Conservation (phyloP, 1,140 invertebrate species). For the Sarcophaga peregrina region DNA sequence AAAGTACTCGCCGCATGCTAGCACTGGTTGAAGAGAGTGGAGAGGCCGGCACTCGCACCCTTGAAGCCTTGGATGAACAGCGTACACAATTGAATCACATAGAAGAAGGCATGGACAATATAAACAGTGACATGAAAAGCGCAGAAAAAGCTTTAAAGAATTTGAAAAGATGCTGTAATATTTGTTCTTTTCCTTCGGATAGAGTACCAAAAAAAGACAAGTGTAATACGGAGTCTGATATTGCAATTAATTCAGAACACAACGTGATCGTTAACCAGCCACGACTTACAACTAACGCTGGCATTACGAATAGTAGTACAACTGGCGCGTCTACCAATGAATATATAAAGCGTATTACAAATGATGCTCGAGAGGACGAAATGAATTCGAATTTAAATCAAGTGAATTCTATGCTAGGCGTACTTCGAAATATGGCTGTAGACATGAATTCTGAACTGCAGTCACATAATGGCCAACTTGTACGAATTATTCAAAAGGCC, state of each 20-base stretch:
- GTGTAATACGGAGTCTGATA: conserved; percentile 97
- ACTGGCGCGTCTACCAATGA: conserved; percentile 74
- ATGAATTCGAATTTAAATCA: conserved; percentile 94
- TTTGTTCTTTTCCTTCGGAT: conserved; percentile 97
- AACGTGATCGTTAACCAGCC: conserved; percentile 98
- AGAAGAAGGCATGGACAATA: conserved; percentile 99
- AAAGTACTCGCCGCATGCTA: conserved; percentile 96
- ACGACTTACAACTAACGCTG: conserved; percentile 93
- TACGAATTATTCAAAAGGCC: conserved; percentile 96
- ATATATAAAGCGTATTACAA: conserved; percentile 92
- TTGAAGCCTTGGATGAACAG: conserved; percentile 94
- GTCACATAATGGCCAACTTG: conserved; percentile 96
- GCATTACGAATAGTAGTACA: conserved; percentile 76
- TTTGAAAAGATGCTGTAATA: conserved; percentile 99
- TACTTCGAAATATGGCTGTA: conserved; percentile 98
- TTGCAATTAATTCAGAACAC: conserved; percentile 87
- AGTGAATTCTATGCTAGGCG: conserved; percentile 96
- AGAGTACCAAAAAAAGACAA: conserved; percentile 87
- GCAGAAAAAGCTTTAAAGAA: conserved; percentile 99
- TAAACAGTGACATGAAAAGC: conserved; percentile 98
- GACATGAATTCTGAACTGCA: conserved; percentile 98
- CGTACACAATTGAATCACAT: conserved; percentile 98
- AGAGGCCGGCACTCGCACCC: conserved; percentile 97
- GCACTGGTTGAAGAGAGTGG: conserved; percentile 94
- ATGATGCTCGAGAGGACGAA: conserved; percentile 88